Evolutionary conservation across 2,113 vertebrate genomes (phyloP).

Genomic region (Tragelaphus strepsiceros): DNA sequence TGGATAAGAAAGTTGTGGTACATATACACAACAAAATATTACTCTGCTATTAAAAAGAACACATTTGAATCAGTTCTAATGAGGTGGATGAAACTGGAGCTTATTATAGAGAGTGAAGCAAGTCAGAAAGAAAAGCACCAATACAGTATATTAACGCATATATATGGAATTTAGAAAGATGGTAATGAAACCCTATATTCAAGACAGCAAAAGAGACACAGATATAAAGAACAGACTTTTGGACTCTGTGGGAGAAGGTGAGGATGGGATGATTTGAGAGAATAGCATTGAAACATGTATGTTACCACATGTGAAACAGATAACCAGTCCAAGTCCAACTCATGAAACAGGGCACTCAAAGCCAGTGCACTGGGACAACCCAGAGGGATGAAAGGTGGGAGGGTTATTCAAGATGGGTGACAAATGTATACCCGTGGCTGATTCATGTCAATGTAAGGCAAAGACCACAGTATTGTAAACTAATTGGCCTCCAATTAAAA

Average conservation of each 20-base stretch:
- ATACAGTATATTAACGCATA: not conserved
- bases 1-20: not conserved
- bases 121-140: not conserved
- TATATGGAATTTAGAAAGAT: not conserved
- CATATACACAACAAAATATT: not conserved
- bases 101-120: not conserved
- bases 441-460: not conserved
- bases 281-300: not conserved
- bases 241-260: not conserved
- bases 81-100: not conserved
- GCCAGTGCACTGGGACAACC: not conserved
- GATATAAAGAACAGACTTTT: not conserved
- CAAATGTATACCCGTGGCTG: not conserved
- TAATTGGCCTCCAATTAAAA: not conserved
- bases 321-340: not conserved
- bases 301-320: not conserved
- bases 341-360: not conserved
- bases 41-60: not conserved
- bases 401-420: rapidly evolving
- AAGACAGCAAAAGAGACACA: not conserved
- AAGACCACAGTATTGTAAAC: not conserved
- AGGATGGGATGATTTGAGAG: not conserved
- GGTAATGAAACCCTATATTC: not conserved
- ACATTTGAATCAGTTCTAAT: not conserved
- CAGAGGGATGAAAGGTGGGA: not conserved